These are phyloP conservation scores for Theonella swinhoei DNA, from an alignment of 37 sponge, comb jelly and placozoan genomes.

Conservation along the genomic window DNA sequence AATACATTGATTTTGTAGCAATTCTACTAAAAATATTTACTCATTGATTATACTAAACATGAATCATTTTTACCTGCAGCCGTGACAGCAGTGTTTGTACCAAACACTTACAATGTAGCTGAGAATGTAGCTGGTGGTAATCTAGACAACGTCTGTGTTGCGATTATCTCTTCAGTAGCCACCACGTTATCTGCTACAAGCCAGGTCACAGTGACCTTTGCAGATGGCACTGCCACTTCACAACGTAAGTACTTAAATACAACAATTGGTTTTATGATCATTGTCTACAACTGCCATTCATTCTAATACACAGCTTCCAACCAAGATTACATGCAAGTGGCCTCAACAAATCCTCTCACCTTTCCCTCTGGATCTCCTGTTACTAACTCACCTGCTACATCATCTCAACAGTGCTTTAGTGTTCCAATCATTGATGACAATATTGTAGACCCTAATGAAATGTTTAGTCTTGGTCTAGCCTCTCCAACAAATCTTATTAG, in stretches of 20 bases:
- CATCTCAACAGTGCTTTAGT: neutral
- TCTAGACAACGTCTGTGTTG: neutral
- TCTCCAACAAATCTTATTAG: neutral
- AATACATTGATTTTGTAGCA: neutral
- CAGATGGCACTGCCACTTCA: neutral
- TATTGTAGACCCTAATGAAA: slow-evolving; percentile 13
- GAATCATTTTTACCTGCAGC: neutral
- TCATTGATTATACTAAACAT: too few relatives aligned
- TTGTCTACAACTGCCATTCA: too few relatives aligned
- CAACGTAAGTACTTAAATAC: neutral
- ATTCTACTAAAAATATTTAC: neutral
- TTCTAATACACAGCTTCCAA: too few relatives aligned
- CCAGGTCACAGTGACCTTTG: neutral
- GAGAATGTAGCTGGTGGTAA: neutral
- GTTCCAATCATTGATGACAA: slow-evolving; percentile 18
- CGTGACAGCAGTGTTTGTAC: neutral
- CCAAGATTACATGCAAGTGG: too few relatives aligned
- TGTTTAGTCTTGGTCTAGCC: neutral
- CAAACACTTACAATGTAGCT: neutral
- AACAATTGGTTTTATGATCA: too few relatives aligned
- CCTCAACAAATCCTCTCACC: too few relatives aligned
- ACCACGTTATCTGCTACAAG: neutral
- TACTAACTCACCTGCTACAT: neutral
- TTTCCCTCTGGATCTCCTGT: neutral
- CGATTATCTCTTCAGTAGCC: neutral